phyloP scores from a whole-genome alignment of 2,888 invertebrate species.

The Thalpophila matura region DNA sequence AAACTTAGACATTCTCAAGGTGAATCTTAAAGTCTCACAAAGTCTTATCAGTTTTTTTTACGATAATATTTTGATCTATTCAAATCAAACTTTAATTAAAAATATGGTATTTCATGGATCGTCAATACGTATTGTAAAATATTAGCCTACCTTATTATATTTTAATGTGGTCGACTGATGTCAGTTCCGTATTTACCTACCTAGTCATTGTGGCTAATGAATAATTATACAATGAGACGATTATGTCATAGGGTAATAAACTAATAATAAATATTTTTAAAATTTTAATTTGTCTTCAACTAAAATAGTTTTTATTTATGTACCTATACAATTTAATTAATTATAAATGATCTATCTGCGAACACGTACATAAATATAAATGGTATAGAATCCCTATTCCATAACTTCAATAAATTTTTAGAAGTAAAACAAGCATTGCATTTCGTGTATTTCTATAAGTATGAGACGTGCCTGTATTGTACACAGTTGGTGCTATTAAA shows the following conservation, averaged over 20 bases:
- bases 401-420: no score
- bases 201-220: constrained; percentile 53
- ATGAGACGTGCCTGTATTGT: no score
- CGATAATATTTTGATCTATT: neutral
- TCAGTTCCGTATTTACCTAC: constrained; percentile 26
- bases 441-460: no score
- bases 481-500: no score
- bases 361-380: no score
- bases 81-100: neutral
- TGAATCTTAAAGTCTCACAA: neutral
- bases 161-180: constrained; percentile 18
- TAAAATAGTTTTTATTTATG: no score
- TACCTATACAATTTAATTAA: no score
- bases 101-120: constrained; percentile 6
- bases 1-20: neutral
- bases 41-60: neutral
- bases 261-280: neutral
- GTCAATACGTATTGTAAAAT: neutral
- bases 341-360: no score
- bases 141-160: constrained; percentile 1
- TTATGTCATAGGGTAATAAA: constrained; percentile 13
- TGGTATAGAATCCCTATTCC: no score
- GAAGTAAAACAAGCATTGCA: no score
- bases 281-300: neutral
- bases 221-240: constrained; percentile 4